Conservation (phyloP, 2,797 vertebrate species). For the Mus caroli region DNA sequence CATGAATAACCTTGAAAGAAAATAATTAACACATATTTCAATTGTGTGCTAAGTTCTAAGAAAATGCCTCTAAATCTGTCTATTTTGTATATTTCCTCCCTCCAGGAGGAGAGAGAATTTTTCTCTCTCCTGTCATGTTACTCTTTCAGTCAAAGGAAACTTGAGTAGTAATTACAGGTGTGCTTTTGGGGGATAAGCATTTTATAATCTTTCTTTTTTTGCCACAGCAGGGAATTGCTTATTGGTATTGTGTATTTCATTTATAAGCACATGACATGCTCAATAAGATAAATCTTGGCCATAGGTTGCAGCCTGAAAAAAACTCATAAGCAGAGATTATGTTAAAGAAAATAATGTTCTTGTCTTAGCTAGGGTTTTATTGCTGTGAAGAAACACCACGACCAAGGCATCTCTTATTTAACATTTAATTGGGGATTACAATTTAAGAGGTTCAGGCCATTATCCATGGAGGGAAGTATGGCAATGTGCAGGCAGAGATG, state of each 20-base stretch:
- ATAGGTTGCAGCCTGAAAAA: conserved; percentile 80
- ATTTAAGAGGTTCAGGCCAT: background rate
- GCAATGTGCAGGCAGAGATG: background rate
- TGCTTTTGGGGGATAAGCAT: conserved; percentile 53
- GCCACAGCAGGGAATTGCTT: conserved; percentile 75
- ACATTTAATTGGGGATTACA: background rate
- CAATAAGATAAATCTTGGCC: conserved; percentile 79
- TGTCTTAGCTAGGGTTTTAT: background rate
- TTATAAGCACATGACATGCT: conserved; percentile 72
- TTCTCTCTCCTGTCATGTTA: background rate
- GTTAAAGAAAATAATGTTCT: conserved; percentile 76
- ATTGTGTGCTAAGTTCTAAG: conserved; percentile 11
- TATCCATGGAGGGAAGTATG: background rate
- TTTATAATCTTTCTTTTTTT: conserved; percentile 68
- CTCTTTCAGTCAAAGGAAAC: conserved; percentile 39
- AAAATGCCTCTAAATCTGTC: background rate
- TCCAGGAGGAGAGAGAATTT: background rate
- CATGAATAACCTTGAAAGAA: conserved; percentile 22
- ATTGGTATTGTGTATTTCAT: conserved; percentile 73
- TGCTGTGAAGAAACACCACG: background rate
- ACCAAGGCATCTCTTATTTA: background rate
- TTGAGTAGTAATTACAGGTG: conserved; percentile 27
- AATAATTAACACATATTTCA: background rate
- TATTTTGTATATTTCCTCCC: background rate
- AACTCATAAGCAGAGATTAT: conserved; percentile 45